These are phyloP conservation scores for Prenolepis imparis DNA, from an alignment of 2,888 invertebrate genomes.

Conservation along the genomic window DNA sequence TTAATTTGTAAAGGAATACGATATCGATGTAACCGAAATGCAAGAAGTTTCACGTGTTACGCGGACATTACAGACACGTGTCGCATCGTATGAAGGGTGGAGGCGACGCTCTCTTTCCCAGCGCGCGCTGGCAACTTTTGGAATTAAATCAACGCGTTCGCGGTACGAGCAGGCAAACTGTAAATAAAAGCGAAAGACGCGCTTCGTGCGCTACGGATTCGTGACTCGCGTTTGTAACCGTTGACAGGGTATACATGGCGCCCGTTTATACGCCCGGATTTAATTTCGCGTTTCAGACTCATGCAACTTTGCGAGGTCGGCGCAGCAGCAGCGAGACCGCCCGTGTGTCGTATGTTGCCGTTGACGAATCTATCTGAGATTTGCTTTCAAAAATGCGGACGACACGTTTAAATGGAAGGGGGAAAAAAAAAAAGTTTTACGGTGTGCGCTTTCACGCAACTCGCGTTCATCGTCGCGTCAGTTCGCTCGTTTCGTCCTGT, in stretches of 20 bases:
- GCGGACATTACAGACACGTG: constrained; percentile 46
- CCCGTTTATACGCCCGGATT: constrained; percentile 41
- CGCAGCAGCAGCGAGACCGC: neutral
- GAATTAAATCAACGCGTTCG: constrained; percentile 50
- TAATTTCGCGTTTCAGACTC: constrained; percentile 39
- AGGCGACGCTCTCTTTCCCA: neutral
- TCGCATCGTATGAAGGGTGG: neutral
- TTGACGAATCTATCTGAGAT: constrained; percentile 45
- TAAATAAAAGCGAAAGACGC: constrained; percentile 53
- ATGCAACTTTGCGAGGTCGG: constrained; percentile 14
- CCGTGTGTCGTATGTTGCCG: neutral
- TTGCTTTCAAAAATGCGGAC: constrained; percentile 27
- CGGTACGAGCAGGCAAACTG: constrained; percentile 33
- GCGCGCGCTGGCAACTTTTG: constrained; percentile 36
- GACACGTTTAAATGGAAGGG: constrained; percentile 9
- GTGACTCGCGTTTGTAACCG: constrained; percentile 49
- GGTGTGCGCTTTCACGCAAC: neutral
- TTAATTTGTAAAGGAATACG: neutral
- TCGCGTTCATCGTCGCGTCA: neutral
- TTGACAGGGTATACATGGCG: constrained; percentile 24
- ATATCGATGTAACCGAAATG: constrained; percentile 13
- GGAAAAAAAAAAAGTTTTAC: neutral
- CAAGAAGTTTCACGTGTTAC: constrained; percentile 43
- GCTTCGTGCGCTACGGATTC: constrained; percentile 39
- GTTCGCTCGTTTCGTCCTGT: neutral